phyloP scores from a whole-genome alignment of 2,888 invertebrate species.

The Himalopsyche anomala region DNA sequence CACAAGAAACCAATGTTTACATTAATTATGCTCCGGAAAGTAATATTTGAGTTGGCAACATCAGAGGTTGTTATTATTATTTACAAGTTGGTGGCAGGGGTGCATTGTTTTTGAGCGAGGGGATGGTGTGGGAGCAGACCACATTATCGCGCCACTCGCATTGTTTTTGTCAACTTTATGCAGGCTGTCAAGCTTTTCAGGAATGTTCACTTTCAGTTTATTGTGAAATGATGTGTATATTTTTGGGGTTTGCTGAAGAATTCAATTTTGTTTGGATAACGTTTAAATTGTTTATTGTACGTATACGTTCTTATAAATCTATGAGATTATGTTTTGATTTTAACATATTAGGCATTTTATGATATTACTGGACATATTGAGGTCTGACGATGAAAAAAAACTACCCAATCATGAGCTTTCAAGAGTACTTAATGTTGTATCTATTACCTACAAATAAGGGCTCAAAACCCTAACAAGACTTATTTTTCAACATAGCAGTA shows the following conservation, averaged over 20 bases:
- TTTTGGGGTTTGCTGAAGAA: slow-evolving; percentile 59
- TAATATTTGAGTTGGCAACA: background rate
- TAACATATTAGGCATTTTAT: no score
- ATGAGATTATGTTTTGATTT: no score
- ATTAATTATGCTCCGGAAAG: no score
- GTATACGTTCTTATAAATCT: no score
- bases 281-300: slow-evolving; percentile 58
- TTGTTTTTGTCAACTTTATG: slow-evolving; percentile 46
- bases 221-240: slow-evolving; percentile 59
- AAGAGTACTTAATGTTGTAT: no score
- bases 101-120: slow-evolving; percentile 2
- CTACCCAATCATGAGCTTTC: no score
- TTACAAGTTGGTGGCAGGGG: background rate
- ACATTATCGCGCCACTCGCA: slow-evolving; percentile 37
- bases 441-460: no score
- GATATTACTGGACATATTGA: no score
- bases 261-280: slow-evolving; percentile 51
- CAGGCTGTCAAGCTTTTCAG: slow-evolving; percentile 19
- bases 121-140: slow-evolving; percentile 4
- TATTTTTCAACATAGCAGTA: no score
- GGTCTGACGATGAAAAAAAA: no score
- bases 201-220: slow-evolving; percentile 31
- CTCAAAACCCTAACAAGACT: no score
- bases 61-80: slow-evolving; percentile 2
- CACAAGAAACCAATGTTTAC: no score